Conservation (phyloP, 2,797 vertebrate species). For the Cyprinella venusta region DNA sequence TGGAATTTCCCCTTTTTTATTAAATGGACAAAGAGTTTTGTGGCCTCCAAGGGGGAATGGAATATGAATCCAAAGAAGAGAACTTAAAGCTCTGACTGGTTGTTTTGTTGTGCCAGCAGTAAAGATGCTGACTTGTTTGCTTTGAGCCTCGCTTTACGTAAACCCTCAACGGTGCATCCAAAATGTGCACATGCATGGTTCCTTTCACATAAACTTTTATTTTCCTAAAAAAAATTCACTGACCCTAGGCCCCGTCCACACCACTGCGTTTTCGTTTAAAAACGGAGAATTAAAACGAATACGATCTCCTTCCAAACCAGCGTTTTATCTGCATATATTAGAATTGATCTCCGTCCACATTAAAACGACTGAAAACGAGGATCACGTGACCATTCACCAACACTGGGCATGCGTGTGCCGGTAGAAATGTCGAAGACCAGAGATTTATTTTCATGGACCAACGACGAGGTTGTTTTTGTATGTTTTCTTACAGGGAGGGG, state of each 20-base stretch:
- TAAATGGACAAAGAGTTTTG: constrained; percentile 62
- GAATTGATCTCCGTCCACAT: too few species aligned
- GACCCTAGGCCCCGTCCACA: not conserved
- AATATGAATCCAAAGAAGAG: constrained; percentile 70
- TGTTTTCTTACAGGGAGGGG: too few species aligned
- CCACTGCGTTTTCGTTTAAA: too few species aligned
- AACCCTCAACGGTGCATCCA: constrained; percentile 66
- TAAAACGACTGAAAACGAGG: too few species aligned
- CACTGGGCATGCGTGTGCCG: too few species aligned
- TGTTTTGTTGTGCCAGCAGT: constrained; percentile 69
- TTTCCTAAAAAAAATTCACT: not conserved
- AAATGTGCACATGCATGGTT: constrained; percentile 20
- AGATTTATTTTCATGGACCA: too few species aligned
- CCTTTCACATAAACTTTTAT: constrained; percentile 11
- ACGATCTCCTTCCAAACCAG: too few species aligned
- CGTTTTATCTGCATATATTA: too few species aligned
- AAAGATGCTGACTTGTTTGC: constrained; percentile 76
- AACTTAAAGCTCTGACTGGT: constrained; percentile 71
- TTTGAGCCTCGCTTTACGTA: constrained; percentile 69
- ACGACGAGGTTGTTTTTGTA: too few species aligned
- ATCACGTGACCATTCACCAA: too few species aligned
- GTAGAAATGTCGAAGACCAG: too few species aligned
- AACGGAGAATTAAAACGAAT: too few species aligned
- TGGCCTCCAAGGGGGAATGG: constrained; percentile 61
- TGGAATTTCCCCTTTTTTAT: constrained; percentile 53